Percentiles rank a stretch among this genome's conserved stretches.
phyloP scores from a whole-genome alignment of 2,888 invertebrate genomes.

The Antheraea assamensis region DNA sequence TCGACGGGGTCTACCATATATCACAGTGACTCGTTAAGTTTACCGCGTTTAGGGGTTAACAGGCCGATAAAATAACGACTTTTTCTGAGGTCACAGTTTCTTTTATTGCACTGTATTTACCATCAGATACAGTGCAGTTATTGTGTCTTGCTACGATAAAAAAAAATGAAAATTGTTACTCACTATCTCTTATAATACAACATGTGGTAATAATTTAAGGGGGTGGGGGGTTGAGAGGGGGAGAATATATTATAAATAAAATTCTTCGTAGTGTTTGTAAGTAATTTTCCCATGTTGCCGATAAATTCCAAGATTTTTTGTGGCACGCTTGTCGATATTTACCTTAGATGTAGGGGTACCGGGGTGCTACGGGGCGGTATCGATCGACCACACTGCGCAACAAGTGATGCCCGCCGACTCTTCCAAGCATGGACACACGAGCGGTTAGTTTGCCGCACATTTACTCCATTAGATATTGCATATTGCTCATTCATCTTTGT shows the following conservation, averaged over 20 bases:
- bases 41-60: too few species aligned
- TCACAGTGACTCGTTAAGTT: too few species aligned
- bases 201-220: neutral
- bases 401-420: conserved; percentile 51
- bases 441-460: conserved; percentile 10
- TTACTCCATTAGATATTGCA: conserved; percentile 14
- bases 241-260: neutral
- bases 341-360: conserved; percentile 12
- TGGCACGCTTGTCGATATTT: conserved; percentile 13
- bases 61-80: too few species aligned
- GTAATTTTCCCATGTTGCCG: neutral
- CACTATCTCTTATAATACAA: neutral
- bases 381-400: conserved; percentile 73
- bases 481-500: neutral
- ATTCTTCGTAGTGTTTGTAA: neutral
- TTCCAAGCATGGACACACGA: neutral
- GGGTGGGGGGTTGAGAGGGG: neutral
- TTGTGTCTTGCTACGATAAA: too few species aligned
- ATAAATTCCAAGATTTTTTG: conserved; percentile 18
- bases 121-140: too few species aligned
- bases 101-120: too few species aligned
- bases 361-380: conserved; percentile 43
- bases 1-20: too few species aligned
- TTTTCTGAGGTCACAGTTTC: too few species aligned
- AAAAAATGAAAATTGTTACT: too few species aligned